Evolutionary conservation across 1,140 invertebrate species (phyloP).

Genomic region (Apolygus lucorum): DNA sequence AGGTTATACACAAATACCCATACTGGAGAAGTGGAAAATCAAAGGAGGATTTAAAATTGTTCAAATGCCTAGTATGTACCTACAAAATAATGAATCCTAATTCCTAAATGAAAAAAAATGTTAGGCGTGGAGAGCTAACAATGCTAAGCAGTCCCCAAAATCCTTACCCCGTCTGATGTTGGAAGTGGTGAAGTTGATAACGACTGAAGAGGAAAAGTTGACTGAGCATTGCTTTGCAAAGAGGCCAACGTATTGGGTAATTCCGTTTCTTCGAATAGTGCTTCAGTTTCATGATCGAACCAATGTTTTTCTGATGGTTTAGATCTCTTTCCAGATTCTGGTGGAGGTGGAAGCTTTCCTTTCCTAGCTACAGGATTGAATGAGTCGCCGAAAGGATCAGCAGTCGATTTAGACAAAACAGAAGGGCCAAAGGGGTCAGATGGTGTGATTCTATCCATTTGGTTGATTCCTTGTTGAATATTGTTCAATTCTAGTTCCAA

Average conservation of each 20-base stretch:
- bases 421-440: constrained; percentile 50
- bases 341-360: constrained; percentile 40
- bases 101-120: too few relatives aligned
- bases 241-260: constrained; percentile 28
- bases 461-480: constrained; percentile 76
- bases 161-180: constrained; percentile 6
- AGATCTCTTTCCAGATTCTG: constrained; percentile 35
- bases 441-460: constrained; percentile 76
- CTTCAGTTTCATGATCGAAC: constrained; percentile 46
- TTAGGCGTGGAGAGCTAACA: too few relatives aligned
- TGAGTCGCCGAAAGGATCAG: constrained; percentile 33
- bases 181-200: constrained; percentile 15
- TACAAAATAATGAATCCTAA: too few relatives aligned
- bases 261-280: constrained; percentile 43
- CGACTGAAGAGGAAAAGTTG: constrained; percentile 15
- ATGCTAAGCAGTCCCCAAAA: too few relatives aligned
- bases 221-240: not conserved
- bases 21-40: too few relatives aligned
- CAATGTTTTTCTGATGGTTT: constrained; percentile 40
- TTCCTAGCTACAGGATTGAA: constrained; percentile 22
- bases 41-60: too few relatives aligned
- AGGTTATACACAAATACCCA: too few relatives aligned
- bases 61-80: too few relatives aligned
- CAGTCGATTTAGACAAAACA: constrained; percentile 61
- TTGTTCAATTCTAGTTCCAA: constrained; percentile 85